Conservation (phyloP, 2,797 vertebrate genomes). For the Triplophysa yarkandensis region DNA sequence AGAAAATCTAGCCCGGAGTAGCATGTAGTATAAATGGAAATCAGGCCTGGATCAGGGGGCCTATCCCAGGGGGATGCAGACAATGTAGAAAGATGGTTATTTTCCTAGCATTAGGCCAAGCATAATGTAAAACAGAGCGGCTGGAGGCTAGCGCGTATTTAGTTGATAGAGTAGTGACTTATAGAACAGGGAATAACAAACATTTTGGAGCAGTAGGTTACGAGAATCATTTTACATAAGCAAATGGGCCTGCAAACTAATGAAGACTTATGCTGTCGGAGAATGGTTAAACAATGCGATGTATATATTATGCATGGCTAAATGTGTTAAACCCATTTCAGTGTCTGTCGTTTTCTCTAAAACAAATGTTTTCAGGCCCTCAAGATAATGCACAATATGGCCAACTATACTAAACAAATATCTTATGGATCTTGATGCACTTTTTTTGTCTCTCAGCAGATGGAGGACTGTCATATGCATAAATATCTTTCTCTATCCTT, state of each 20-base stretch:
- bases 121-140: constrained; percentile 50
- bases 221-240: constrained; percentile 50
- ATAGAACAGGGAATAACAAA: constrained; percentile 47
- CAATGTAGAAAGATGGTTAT: constrained; percentile 51
- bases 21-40: constrained; percentile 57
- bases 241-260: constrained; percentile 41
- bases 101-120: constrained; percentile 49
- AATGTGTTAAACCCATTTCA: constrained; percentile 27
- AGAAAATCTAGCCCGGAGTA: constrained; percentile 30
- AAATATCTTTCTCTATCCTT: neutral
- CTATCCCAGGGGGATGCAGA: constrained; percentile 36
- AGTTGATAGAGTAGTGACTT: constrained; percentile 43
- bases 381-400: constrained; percentile 9
- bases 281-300: constrained; percentile 21
- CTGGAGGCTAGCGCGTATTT: constrained; percentile 49
- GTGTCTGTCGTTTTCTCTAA: constrained; percentile 14
- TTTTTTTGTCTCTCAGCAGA: constrained; percentile 7
- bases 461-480: constrained; percentile 23
- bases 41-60: constrained; percentile 46
- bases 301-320: constrained; percentile 21
- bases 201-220: constrained; percentile 55
- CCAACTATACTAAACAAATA: constrained; percentile 28
- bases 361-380: constrained; percentile 23
- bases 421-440: constrained; percentile 21
- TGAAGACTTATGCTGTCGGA: constrained; percentile 27